A percentile compares a stretch with the other conserved stretches of the same genome.
These are phyloP conservation scores for Urophycis tenuis DNA, from an alignment of 2,797 vertebrate species.

Conservation along the genomic window DNA sequence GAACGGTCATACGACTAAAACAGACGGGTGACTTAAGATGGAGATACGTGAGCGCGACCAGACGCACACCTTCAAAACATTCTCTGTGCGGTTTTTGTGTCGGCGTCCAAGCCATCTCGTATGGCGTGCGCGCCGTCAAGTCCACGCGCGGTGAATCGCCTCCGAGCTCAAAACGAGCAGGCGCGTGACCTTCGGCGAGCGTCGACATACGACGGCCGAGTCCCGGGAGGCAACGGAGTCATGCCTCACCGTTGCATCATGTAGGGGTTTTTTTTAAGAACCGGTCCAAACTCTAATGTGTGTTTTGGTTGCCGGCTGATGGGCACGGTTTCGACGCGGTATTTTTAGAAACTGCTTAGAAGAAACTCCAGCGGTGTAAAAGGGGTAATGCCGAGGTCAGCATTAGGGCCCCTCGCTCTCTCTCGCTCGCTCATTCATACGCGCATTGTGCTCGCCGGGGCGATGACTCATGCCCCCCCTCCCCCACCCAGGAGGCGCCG, in stretches of 20 bases:
- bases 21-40: not conserved
- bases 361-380: not conserved
- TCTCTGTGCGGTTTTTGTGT: not conserved
- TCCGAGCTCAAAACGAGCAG: too few relatives aligned
- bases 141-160: not conserved
- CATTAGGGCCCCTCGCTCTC: not conserved
- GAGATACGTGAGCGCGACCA: not conserved
- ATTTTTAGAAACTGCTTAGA: not conserved
- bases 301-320: not conserved
- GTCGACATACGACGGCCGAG: too few relatives aligned
- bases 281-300: not conserved
- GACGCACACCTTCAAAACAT: not conserved
- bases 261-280: not conserved
- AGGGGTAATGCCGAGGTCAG: not conserved
- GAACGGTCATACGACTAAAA: not conserved
- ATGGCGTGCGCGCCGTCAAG: not conserved
- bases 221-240: too few relatives aligned
- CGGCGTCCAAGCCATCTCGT: too few relatives aligned
- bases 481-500: too few relatives aligned
- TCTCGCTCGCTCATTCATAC: not conserved
- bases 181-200: too few relatives aligned
- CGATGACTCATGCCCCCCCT: not conserved
- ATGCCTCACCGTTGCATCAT: not conserved
- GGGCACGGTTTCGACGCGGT: not conserved
- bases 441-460: not conserved